Evolutionary conservation across 2,888 invertebrate species (phyloP).

Genomic region (Dryomyza anilis): DNA sequence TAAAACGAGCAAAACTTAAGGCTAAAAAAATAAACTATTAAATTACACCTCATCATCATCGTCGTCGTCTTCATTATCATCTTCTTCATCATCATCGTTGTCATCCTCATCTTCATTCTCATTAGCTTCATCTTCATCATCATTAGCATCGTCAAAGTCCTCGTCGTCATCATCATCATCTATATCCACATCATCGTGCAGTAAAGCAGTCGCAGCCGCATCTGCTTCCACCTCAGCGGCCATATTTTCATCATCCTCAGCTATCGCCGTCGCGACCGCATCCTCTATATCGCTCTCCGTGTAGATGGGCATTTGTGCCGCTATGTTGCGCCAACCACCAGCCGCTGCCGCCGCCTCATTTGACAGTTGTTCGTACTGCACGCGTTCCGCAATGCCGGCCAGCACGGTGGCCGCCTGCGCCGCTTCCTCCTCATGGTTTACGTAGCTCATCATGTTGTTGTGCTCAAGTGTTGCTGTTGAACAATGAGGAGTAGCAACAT

Average conservation of each 20-base stretch:
- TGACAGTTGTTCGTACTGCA: conserved; percentile 5
- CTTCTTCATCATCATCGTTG: not conserved
- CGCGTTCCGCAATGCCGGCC: too few relatives aligned
- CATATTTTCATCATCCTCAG: too few relatives aligned
- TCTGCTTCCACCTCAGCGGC: too few relatives aligned
- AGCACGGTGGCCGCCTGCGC: conserved; percentile 21
- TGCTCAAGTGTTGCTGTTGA: too few relatives aligned
- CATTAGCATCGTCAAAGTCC: too few relatives aligned
- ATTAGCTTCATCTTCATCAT: not conserved
- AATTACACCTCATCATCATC: conserved; percentile 14
- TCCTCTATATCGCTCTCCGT: conserved; percentile 34
- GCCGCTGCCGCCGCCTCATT: not conserved
- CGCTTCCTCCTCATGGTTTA: conserved; percentile 10
- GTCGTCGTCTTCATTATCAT: not conserved
- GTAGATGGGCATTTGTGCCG: conserved; percentile 30
- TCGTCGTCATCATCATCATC: conserved; percentile 9
- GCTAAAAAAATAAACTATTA: conserved; percentile 6
- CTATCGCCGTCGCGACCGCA: not conserved
- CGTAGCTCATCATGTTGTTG: not conserved
- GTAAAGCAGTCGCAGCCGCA: too few relatives aligned
- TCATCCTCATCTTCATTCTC: not conserved
- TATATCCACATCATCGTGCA: conserved; percentile 11
- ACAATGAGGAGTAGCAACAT: too few relatives aligned
- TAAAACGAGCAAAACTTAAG: conserved; percentile 10
- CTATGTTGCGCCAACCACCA: not conserved